Evolutionary conservation across 2,797 vertebrate species (phyloP).

Genomic region (Harpagifer antarcticus): DNA sequence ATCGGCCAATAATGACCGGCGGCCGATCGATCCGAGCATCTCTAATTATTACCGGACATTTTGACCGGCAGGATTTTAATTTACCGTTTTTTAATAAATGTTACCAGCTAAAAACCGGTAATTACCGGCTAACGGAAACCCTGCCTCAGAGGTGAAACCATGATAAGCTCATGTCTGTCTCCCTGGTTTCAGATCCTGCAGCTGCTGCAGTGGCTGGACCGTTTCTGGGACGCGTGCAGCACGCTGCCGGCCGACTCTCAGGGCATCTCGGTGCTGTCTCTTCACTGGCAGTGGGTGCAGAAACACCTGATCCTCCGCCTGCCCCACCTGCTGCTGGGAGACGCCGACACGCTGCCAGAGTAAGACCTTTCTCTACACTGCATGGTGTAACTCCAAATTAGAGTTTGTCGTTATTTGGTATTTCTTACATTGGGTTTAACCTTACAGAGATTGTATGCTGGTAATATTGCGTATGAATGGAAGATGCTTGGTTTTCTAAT

Average conservation of each 20-base stretch:
- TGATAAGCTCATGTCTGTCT: background rate
- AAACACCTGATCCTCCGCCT: slow-evolving; percentile 90
- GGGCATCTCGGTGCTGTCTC: slow-evolving; percentile 90
- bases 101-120: too few species aligned
- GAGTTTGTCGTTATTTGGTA: background rate
- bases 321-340: slow-evolving; percentile 88
- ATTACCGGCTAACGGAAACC: too few species aligned
- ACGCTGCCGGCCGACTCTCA: slow-evolving; percentile 85
- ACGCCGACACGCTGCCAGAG: slow-evolving; percentile 85
- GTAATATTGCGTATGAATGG: background rate
- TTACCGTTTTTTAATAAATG: too few species aligned
- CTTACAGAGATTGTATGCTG: background rate
- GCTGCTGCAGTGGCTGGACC: slow-evolving; percentile 90
- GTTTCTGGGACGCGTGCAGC: slow-evolving; percentile 91
- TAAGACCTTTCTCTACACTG: slow-evolving; percentile 61
- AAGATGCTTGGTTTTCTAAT: too few species aligned
- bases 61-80: too few species aligned
- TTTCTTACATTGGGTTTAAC: background rate
- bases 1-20: too few species aligned
- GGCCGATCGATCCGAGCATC: too few species aligned
- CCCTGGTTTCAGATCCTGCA: slow-evolving; percentile 75
- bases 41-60: too few species aligned
- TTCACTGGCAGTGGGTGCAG: slow-evolving; percentile 98
- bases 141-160: too few species aligned
- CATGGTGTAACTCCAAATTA: background rate